A percentile compares a stretch with the other conserved stretches of the same genome.
Conservation (phyloP, 2,888 invertebrate genomes). For the Pegoplata infirma region DNA sequence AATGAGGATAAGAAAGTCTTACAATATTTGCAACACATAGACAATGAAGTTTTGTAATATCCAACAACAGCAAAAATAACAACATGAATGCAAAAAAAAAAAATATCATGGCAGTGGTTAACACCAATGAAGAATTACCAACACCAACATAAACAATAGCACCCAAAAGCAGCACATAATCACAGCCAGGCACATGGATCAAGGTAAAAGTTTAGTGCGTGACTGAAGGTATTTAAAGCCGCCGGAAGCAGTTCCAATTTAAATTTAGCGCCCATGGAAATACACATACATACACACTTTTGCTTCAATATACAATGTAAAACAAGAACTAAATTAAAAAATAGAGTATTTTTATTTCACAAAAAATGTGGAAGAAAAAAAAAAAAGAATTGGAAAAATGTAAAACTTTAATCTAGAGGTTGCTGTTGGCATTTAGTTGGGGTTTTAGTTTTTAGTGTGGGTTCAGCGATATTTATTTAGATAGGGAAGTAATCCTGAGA, state of each 20-base stretch:
- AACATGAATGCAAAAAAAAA: no score
- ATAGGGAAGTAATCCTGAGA: conserved; percentile 14
- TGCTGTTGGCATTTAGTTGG: conserved; percentile 39
- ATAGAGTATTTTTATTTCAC: not conserved
- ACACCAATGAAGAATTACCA: conserved; percentile 21
- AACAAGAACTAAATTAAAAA: conserved; percentile 22
- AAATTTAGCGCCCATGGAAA: conserved; percentile 70
- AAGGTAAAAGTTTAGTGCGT: conserved; percentile 73
- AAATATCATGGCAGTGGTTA: conserved; percentile 25
- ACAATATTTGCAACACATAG: conserved; percentile 16
- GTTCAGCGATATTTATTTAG: conserved; percentile 24
- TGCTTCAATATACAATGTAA: not conserved
- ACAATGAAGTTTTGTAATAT: conserved; percentile 27
- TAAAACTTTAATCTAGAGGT: conserved; percentile 32
- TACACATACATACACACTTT: conserved; percentile 29
- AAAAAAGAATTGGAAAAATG: conserved; percentile 25
- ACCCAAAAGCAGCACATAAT: no score
- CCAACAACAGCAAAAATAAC: no score
- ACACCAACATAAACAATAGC: no score
- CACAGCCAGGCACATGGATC: conserved; percentile 61
- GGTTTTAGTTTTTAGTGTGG: conserved; percentile 31
- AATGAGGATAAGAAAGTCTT: not conserved
- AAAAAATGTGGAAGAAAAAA: not conserved
- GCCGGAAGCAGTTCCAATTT: conserved; percentile 77
- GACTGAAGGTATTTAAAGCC: conserved; percentile 77